phyloP scores from a whole-genome alignment of 2,797 vertebrate genomes.

The Muscicapa striata region DNA sequence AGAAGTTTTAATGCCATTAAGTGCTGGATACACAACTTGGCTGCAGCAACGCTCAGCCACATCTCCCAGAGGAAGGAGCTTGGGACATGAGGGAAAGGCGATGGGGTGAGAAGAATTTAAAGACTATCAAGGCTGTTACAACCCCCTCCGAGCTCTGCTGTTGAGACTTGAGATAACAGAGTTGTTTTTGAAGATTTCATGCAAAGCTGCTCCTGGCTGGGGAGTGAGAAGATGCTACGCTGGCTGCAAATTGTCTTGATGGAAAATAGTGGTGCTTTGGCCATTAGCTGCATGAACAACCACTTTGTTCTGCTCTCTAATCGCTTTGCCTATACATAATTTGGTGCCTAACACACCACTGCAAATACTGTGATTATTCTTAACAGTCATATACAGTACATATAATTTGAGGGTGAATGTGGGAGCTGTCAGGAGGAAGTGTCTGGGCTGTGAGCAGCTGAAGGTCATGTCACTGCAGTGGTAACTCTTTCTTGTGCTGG shows the following conservation, averaged over 20 bases:
- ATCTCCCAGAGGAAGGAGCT: background rate
- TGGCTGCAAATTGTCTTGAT: constrained; percentile 50
- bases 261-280: constrained; percentile 52
- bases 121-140: background rate
- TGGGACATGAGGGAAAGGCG: background rate
- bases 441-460: background rate
- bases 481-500: background rate
- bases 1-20: background rate
- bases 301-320: constrained; percentile 54
- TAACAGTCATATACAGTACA: constrained; percentile 27
- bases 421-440: constrained; percentile 26
- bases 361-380: constrained; percentile 54
- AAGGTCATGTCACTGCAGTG: background rate
- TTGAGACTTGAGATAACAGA: constrained; percentile 12
- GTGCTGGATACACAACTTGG: fast-evolving
- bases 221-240: constrained; percentile 33
- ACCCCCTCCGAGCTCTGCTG: constrained; percentile 24
- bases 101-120: constrained; percentile 42
- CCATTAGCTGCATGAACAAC: constrained; percentile 43
- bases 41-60: background rate
- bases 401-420: constrained; percentile 41
- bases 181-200: constrained; percentile 47
- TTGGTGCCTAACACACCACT: constrained; percentile 53
- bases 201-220: constrained; percentile 20
- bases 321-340: constrained; percentile 53